Base-by-base conservation (phyloP, 2,113 vertebrate species). In the Tricholaema leucomelas region DNA sequence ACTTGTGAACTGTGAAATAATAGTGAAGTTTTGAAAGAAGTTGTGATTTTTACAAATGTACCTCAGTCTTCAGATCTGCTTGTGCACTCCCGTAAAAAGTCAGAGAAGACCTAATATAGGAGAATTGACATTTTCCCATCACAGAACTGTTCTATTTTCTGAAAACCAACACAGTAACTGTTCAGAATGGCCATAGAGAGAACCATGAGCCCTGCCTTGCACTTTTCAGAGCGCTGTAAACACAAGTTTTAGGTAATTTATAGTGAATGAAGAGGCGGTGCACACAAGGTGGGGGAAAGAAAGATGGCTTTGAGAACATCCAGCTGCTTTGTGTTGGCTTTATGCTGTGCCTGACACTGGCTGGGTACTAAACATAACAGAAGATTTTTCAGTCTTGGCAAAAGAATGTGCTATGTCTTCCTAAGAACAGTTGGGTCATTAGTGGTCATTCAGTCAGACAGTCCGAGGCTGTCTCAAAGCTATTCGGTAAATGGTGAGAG, bases 341-440 rank as follows among this genome's bases (percentile, higher is more conserved):
- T 63, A 15, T 35, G 3, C 23, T 12, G 55, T 20, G 19, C 42
- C 2, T 1, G 10, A 10, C 0, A 7, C 11, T 40, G 15, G 1
- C 15, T 1, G 9, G 76, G 55, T 8, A 52, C 73, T 23, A 20
- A 88, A 86, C 50, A 23, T 4, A 61, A 36, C 10, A 52, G 70
- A 59, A 90, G 6, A 63, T 27, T 66, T 65, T 33, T 4, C 44
- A 78, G 12, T 15, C 73, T 35, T 86, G 85, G 79, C 77, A 86
- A 35, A 81, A 83, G 83, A 81, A 3, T 15, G 30, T 40, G 31
- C 61, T 8, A 2, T 4, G 2, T 38, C 55, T 63, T 54, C n/a
- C 72, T 61, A 6, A 44, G 76, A 83, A 12, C 63, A 75, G 73
- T 10, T 42, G 66, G 56, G 42, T 84, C 83, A 74, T 90, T 84